These are phyloP conservation scores for Halictus ligatus DNA, from an alignment of 2,888 invertebrate genomes.

Conservation along the genomic window DNA sequence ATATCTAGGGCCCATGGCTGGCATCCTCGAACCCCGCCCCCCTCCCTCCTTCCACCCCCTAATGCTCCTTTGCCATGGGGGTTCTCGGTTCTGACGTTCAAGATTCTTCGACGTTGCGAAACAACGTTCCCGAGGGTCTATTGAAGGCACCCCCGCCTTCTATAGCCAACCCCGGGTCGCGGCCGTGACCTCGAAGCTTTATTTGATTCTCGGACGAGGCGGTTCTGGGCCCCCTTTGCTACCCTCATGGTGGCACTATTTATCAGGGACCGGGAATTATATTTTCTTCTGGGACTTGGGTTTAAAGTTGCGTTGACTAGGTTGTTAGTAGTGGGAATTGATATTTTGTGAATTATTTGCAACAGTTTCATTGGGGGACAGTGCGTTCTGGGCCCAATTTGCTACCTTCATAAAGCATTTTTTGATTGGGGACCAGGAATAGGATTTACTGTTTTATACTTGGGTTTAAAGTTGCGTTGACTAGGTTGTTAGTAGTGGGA, in stretches of 20 bases:
- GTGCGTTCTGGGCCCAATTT: neutral
- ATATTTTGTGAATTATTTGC: neutral
- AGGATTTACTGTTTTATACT: too few species aligned
- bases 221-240: neutral
- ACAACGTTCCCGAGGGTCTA: constrained; percentile 34
- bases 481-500: too few species aligned
- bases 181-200: constrained; percentile 45
- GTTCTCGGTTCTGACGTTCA: constrained; percentile 63
- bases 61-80: constrained; percentile 53
- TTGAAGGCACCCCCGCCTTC: neutral
- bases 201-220: constrained; percentile 35
- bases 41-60: constrained; percentile 16
- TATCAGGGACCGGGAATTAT: too few species aligned
- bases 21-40: constrained; percentile 59
- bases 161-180: neutral
- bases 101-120: constrained; percentile 57
- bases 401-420: neutral
- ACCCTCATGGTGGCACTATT: neutral
- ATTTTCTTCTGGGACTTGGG: too few species aligned
- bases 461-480: too few species aligned
- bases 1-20: constrained; percentile 75
- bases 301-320: too few species aligned
- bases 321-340: neutral
- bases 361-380: constrained; percentile 30
- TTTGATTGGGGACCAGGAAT: too few species aligned